Conservation (phyloP, 2,888 invertebrate genomes). For the Lochmaea crataegi region DNA sequence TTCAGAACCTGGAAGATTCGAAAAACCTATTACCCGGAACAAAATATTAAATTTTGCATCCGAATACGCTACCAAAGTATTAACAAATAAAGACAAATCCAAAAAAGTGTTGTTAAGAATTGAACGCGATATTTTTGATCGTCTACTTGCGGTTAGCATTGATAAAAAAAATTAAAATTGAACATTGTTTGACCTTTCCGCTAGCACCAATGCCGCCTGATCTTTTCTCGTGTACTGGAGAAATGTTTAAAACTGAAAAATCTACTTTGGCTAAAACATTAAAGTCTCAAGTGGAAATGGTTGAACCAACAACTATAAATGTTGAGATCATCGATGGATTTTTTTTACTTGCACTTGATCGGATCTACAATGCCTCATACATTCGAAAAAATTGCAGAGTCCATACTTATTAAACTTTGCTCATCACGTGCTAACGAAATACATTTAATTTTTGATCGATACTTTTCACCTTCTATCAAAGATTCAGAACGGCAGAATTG, state of each 20-base stretch:
- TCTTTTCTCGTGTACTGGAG: constrained; percentile 36
- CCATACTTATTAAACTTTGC: constrained; percentile 41
- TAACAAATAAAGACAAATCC: too few species aligned
- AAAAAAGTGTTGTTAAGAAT: too few species aligned
- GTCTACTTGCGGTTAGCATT: neutral
- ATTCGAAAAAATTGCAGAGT: constrained; percentile 53
- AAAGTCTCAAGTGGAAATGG: constrained; percentile 29
- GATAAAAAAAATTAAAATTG: constrained; percentile 44
- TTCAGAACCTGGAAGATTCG: constrained; percentile 33
- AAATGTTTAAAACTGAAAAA: constrained; percentile 41
- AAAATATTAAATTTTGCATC: constrained; percentile 51
- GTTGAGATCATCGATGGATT: constrained; percentile 26
- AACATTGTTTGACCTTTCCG: constrained; percentile 43
- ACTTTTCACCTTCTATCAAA: constrained; percentile 53
- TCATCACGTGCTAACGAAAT: constrained; percentile 44
- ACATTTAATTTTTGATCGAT: constrained; percentile 55
- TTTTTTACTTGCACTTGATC: constrained; percentile 48
- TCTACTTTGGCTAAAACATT: constrained; percentile 34
- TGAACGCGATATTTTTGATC: too few species aligned
- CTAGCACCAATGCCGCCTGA: constrained; percentile 27
- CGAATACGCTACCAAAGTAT: constrained; percentile 39
- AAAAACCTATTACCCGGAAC: constrained; percentile 43
- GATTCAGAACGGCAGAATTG: constrained; percentile 53
- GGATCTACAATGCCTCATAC: constrained; percentile 50
- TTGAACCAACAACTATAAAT: neutral